Evolutionary conservation across 1,140 invertebrate genomes (phyloP).

Genomic region (Pseudobourletiella spinata): DNA sequence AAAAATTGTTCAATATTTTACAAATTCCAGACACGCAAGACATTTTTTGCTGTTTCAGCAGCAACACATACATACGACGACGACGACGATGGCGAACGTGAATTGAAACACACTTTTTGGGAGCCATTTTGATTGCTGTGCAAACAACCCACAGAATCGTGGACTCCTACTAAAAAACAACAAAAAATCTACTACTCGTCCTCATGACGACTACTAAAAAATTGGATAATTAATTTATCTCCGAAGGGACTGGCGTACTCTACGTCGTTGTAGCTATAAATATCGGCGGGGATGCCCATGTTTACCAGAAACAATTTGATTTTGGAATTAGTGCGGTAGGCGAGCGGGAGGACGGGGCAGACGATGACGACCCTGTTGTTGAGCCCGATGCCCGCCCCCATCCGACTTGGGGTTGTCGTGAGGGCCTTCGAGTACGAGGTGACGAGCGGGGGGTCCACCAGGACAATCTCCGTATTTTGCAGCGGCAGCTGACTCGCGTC

Average conservation of each 20-base stretch:
- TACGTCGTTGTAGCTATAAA: conserved; percentile 18
- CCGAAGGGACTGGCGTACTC: conserved; percentile 28
- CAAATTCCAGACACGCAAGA: no score
- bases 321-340: conserved; percentile 9
- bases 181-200: background rate
- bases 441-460: conserved; percentile 20
- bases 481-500: background rate
- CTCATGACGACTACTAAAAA: conserved; percentile 12
- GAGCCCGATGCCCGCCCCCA: conserved; percentile 2
- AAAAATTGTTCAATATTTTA: no score
- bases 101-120: no score
- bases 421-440: conserved; percentile 4
- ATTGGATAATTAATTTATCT: conserved; percentile 26
- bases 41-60: no score
- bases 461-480: conserved; percentile 2
- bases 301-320: conserved; percentile 28
- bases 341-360: conserved; percentile 16
- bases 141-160: no score
- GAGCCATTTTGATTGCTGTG: no score
- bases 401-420: background rate
- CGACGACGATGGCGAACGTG: no score
- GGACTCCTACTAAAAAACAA: no score
- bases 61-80: no score
- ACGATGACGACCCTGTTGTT: conserved; percentile 11
- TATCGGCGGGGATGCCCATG: conserved; percentile 21